Base-by-base conservation (phyloP, 2,797 vertebrate genomes). In the Monodelphis domestica region DNA sequence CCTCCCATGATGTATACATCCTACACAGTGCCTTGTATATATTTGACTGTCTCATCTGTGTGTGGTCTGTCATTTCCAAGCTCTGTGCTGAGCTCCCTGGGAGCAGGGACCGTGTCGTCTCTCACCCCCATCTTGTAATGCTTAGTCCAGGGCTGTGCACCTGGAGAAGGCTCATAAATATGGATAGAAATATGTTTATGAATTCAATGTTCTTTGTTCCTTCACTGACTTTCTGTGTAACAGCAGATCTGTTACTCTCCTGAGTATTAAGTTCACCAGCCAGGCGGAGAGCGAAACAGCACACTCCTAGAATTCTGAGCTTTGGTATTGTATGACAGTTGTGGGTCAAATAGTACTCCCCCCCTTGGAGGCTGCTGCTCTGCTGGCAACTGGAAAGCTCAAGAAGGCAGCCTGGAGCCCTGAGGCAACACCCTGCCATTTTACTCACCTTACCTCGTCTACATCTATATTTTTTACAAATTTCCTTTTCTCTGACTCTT, bases 41-140 rank as follows among this genome's bases (percentile, higher is more conserved):
- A 17, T 70, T 78, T 84, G 29, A 30, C 70, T 70, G 89, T 52
- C 21, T 87, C n/a, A 21, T 70, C 88, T 54, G 17, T 57, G 38
- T 54, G 63, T 70, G 88, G 91, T 45, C 90, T 21, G 53, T 91
- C 70, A 84, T 94, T 93, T 38, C 87, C 53, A 63, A 91, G 54
- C 55, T 11, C 52, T 90, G 84, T 89, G 45, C 89, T 50, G 33
- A 38, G 7, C 4, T 92, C 78, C 52, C 93, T 57, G 88, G 50
- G 54, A 90, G 50, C 17, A 94, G 78, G 30, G 92, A 51, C 53
- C 45, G 87, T 87, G 26, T 33, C 70, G 78, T 89, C 92, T 94
- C 87, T 78, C 53, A 59, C 7, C 14, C 12, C 0, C 11, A 28
- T 55, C 57, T 90, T 92, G 26, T 53, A 87, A 89, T 14, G 29